Evolutionary conservation across 1,140 invertebrate species (phyloP).

Genomic region (Bombus confusus): DNA sequence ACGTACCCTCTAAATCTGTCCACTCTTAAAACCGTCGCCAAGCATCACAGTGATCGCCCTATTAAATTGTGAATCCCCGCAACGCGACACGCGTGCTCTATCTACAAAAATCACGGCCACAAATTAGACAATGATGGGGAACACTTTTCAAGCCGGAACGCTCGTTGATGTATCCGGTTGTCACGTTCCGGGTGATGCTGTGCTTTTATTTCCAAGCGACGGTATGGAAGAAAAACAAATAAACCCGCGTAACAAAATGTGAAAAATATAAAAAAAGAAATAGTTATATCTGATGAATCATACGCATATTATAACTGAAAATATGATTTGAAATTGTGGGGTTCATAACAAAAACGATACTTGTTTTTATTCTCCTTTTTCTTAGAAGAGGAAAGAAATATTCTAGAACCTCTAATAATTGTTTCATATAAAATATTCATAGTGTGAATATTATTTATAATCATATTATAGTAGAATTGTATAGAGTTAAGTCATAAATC

Average conservation of each 20-base stretch:
- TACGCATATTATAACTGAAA: too few species aligned
- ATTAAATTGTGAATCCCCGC: constrained; percentile 65
- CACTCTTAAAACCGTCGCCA: constrained; percentile 71
- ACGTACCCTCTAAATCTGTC: constrained; percentile 72
- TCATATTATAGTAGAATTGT: too few species aligned
- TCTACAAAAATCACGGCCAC: constrained; percentile 24
- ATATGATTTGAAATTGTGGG: too few species aligned
- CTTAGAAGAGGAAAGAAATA: too few species aligned
- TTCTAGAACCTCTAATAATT: too few species aligned
- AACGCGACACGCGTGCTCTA: constrained; percentile 9
- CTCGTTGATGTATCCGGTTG: constrained; percentile 37
- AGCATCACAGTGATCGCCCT: constrained; percentile 67
- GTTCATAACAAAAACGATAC: too few species aligned
- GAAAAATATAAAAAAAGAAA: too few species aligned
- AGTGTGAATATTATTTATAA: too few species aligned
- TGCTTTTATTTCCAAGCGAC: neutral
- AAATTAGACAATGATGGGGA: constrained; percentile 48
- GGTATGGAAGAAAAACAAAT: neutral
- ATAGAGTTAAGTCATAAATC: too few species aligned
- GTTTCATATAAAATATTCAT: too few species aligned
- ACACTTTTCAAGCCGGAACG: neutral
- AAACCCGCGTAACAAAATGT: neutral
- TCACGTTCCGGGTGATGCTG: neutral
- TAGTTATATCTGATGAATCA: too few species aligned
- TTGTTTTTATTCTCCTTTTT: too few species aligned